Percentiles rank a stretch among this genome's conserved stretches.
These are phyloP conservation scores for Mus spicilegus DNA, from an alignment of 2,113 vertebrate genomes.

Conservation along the genomic window DNA sequence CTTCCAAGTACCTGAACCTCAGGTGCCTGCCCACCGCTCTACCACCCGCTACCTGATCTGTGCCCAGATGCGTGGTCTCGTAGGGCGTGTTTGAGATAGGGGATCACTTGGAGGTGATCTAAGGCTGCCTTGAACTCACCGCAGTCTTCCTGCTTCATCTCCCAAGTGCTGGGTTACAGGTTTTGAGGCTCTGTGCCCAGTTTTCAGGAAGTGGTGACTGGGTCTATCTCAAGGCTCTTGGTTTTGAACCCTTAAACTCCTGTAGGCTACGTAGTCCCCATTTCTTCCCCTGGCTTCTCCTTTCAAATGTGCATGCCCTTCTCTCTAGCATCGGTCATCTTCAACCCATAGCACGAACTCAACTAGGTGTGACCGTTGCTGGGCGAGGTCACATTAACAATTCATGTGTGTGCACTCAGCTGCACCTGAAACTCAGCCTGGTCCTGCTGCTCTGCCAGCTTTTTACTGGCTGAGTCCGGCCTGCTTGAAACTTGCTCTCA, in stretches of 20 bases:
- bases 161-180: neutral
- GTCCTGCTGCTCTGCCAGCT: neutral
- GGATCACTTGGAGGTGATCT: neutral
- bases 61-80: too few relatives aligned
- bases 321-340: slow-evolving; percentile 32
- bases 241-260: neutral
- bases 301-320: neutral
- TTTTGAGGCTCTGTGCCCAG: neutral
- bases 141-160: neutral
- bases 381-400: neutral
- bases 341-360: neutral
- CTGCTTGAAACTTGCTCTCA: neutral
- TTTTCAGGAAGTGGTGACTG: neutral
- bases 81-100: neutral
- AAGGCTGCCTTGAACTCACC: neutral
- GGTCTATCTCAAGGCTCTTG: slow-evolving; percentile 32
- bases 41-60: neutral
- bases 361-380: neutral
- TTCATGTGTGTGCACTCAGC: neutral
- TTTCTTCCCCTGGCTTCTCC: neutral
- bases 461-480: neutral
- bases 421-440: slow-evolving; percentile 28
- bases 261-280: neutral
- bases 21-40: too few relatives aligned
- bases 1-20: neutral